phyloP scores from a whole-genome alignment of 2,888 invertebrate species.

The Andrena trimmerana region DNA sequence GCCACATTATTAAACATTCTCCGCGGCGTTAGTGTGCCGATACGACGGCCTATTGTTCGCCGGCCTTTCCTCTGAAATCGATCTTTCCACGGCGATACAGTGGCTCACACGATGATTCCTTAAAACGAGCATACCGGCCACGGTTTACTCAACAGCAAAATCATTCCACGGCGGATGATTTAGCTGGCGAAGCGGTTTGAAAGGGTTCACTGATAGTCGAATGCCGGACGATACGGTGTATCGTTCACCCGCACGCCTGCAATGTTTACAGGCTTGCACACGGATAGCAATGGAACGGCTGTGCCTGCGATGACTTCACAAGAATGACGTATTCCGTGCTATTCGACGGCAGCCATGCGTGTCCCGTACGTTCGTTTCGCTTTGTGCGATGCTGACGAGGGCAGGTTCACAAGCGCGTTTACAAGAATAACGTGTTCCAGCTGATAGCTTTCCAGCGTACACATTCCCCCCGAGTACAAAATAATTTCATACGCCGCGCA shows the following conservation, averaged over 20 bases:
- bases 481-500: not conserved
- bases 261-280: not conserved
- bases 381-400: constrained; percentile 16
- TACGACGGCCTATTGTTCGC: constrained; percentile 33
- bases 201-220: not conserved
- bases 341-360: constrained; percentile 48
- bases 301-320: constrained; percentile 64
- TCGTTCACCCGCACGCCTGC: not conserved
- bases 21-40: not conserved
- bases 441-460: not conserved
- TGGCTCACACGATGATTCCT: too few species aligned
- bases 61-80: not conserved
- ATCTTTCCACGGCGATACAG: not conserved
- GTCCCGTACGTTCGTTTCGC: constrained; percentile 34
- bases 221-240: not conserved
- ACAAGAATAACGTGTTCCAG: constrained; percentile 8
- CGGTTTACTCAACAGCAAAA: not conserved
- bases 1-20: constrained; percentile 17
- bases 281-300: constrained; percentile 39
- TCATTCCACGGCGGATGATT: not conserved
- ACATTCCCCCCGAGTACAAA: not conserved
- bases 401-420: constrained; percentile 12
- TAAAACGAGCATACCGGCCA: too few species aligned
- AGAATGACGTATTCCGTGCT: constrained; percentile 22
- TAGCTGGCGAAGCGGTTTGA: too few species aligned